phyloP scores from a whole-genome alignment of 2,888 invertebrate species.

The Caprella mutica region DNA sequence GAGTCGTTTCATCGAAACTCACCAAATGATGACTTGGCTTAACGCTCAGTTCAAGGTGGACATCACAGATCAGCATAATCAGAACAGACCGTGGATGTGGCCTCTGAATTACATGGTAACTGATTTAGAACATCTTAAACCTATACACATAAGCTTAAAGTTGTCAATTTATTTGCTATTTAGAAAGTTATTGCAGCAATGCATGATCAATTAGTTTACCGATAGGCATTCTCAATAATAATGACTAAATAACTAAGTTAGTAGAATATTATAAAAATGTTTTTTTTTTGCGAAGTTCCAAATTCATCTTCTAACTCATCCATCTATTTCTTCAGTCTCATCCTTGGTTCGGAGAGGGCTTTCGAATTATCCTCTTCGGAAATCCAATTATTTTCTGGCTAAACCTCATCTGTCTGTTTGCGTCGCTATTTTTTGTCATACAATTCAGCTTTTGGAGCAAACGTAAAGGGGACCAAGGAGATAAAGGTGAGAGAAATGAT shows the following conservation, averaged over 20 bases:
- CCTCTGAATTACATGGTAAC: constrained; percentile 24
- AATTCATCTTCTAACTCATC: background rate
- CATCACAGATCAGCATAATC: background rate
- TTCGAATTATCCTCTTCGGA: constrained; percentile 21
- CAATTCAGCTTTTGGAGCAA: too few relatives aligned
- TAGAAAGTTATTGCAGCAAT: too few relatives aligned
- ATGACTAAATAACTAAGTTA: too few relatives aligned
- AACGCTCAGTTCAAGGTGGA: constrained; percentile 22
- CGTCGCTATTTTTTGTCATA: too few relatives aligned
- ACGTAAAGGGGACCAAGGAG: too few relatives aligned
- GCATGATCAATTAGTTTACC: too few relatives aligned
- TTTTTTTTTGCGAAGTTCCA: background rate
- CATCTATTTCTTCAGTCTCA: constrained; percentile 12
- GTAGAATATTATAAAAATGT: background rate
- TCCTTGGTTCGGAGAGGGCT: constrained; percentile 14
- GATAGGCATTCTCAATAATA: too few relatives aligned
- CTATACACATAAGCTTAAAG: too few relatives aligned
- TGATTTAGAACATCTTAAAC: too few relatives aligned
- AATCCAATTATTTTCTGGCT: constrained; percentile 24
- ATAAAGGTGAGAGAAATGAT: too few relatives aligned
- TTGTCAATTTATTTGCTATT: too few relatives aligned
- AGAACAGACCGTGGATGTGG: constrained; percentile 33
- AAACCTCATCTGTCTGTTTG: constrained; percentile 14
- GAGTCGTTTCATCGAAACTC: constrained; percentile 22
- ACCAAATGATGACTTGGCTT: constrained; percentile 20